These are phyloP conservation scores for Caenorhabditis japonica DNA, from an alignment of 2,888 invertebrate species.

Conservation along the genomic window DNA sequence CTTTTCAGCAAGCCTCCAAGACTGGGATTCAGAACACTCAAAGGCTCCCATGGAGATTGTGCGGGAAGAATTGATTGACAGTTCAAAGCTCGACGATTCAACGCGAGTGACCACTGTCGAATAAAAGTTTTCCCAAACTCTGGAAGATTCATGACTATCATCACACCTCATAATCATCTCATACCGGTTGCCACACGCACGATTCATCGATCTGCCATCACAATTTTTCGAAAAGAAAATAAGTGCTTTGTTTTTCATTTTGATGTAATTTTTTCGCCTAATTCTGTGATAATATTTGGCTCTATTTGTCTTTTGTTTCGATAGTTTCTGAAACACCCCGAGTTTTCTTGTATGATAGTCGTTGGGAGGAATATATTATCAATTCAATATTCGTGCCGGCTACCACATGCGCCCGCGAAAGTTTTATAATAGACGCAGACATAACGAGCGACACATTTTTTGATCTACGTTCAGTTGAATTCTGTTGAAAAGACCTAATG, in stretches of 20 bases:
- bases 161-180: conserved; percentile 40
- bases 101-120: conserved; percentile 45
- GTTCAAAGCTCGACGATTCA: conserved; percentile 49
- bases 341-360: too few relatives aligned
- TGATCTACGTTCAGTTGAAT: too few relatives aligned
- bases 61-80: conserved; percentile 47
- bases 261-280: conserved; percentile 33
- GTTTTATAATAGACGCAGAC: too few relatives aligned
- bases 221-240: too few relatives aligned
- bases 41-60: conserved; percentile 36
- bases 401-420: too few relatives aligned
- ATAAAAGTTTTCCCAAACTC: background rate
- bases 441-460: too few relatives aligned
- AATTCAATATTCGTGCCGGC: too few relatives aligned
- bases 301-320: too few relatives aligned
- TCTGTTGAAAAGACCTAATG: too few relatives aligned
- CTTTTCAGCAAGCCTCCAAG: conserved; percentile 44
- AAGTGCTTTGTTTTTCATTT: too few relatives aligned
- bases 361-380: too few relatives aligned
- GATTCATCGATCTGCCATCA: conserved; percentile 42
- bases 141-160: conserved; percentile 6
- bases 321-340: too few relatives aligned
- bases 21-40: conserved; percentile 43
- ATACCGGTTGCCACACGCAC: conserved; percentile 40
- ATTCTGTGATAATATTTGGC: conserved; percentile 39